These are phyloP conservation scores for Gorsachius magnificus DNA, from an alignment of 2,797 vertebrate species.

Conservation along the genomic window DNA sequence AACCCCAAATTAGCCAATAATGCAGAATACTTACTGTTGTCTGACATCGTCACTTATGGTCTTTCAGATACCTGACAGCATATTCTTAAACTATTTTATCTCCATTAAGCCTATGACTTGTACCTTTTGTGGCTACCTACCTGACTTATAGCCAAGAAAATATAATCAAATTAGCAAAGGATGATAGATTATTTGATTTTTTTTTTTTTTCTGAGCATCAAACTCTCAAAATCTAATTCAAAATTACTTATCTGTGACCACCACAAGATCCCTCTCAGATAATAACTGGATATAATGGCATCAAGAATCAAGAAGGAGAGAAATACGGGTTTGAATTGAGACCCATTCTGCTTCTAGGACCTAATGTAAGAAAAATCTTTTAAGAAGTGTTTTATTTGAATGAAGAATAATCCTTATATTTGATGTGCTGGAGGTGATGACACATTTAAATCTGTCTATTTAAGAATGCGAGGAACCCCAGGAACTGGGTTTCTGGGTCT, in stretches of 20 bases:
- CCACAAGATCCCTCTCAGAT: neutral
- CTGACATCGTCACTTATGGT: neutral
- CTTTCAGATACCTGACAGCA: neutral
- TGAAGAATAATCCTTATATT: neutral
- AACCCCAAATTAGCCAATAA: neutral
- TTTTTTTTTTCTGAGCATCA: neutral
- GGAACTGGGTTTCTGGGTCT: neutral
- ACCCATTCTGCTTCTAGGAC: neutral
- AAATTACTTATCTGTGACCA: accelerated
- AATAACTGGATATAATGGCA: neutral
- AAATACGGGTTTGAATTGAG: neutral
- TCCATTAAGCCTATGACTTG: neutral
- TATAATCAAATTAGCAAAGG: neutral
- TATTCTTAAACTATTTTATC: neutral
- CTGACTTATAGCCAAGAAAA: neutral
- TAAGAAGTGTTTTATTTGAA: neutral
- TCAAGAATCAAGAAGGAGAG: neutral
- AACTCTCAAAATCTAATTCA: neutral
- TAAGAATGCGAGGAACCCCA: neutral
- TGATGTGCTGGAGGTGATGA: neutral
- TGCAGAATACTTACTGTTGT: neutral
- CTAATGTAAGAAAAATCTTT: neutral
- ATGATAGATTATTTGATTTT: neutral
- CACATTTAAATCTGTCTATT: neutral
- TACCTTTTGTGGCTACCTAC: neutral